Conservation (phyloP, 2,797 vertebrate genomes). For the Aldrovandia affinis region DNA sequence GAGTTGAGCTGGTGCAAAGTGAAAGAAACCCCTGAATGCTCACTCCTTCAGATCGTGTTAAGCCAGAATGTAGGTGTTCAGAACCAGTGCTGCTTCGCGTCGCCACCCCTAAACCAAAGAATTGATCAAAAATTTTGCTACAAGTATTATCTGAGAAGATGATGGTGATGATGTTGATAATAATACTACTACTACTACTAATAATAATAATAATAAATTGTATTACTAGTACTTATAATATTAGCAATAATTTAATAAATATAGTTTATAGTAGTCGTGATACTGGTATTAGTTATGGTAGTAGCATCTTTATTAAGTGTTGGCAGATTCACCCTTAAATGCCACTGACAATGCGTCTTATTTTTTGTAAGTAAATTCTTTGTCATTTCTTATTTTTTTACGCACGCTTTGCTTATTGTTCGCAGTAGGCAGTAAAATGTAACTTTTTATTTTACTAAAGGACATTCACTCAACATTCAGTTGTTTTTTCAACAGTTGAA, state of each 20-base stretch:
- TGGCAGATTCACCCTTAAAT: neutral
- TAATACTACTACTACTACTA: too few species aligned
- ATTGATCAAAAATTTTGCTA: too few species aligned
- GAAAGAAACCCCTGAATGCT: conserved; percentile 69
- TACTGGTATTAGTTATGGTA: neutral
- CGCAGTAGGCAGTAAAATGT: neutral
- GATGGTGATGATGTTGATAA: too few species aligned
- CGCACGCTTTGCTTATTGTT: neutral
- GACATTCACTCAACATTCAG: neutral
- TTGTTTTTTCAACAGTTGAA: too few species aligned
- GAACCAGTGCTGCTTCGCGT: neutral
- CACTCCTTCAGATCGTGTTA: conserved; percentile 71
- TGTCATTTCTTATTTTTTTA: neutral
- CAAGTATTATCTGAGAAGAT: too few species aligned
- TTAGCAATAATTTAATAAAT: neutral
- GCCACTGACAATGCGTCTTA: neutral
- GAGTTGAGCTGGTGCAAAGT: conserved; percentile 62
- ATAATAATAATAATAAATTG: neutral
- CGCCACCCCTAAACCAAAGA: neutral
- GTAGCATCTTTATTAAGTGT: neutral
- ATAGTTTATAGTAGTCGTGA: neutral
- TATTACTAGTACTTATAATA: neutral
- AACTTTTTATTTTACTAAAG: neutral
- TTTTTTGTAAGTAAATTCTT: neutral
- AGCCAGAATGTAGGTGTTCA: conserved; percentile 44